Base-by-base conservation (phyloP, 1,140 invertebrate genomes). In the Drosophila kepulauana region DNA sequence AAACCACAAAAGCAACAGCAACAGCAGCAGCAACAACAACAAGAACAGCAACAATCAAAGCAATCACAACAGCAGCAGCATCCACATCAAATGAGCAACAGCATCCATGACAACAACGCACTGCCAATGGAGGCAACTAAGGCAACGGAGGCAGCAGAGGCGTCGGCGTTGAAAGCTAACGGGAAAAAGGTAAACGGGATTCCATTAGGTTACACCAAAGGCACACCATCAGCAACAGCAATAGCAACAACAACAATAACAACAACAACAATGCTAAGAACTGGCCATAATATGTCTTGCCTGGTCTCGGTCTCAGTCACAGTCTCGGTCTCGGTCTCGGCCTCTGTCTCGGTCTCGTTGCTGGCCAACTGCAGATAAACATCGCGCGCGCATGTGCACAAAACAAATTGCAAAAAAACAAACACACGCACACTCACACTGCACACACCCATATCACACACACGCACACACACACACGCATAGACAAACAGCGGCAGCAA, bases 121-220 rank as follows among this genome's bases (percentile, higher is more conserved):
- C 71, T 43, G 43, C 25, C 45, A 16, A 30, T 28, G 15, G 61
- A 63, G 46, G 46, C 56, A 43, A 13, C 56, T 54, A 54, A 54
- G n/a, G 43, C 45, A 59, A 51, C 10, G 30, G 33, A 49, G 66
- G 35, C 76, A 52, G 59, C 69, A 38, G 74, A 81, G 79, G 88
- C 82, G 82, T 81, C 78, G 78, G 77, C 74, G 81, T 82, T 86
- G 85, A 89, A 91, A 91, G 72, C 89, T 91, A 91, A 91, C 89
- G 89, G 89, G 86, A 91, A 91, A 91, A 91, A 91, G 89, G 89
- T 91, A 91, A 91, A 91, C 89, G 85, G 90, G 89, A 91, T 91
- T 91, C 80, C 82, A 89, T 89, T 89, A 89, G 85, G 85, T 89
- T 89, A 89, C 78, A 76, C 78, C 85, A 81, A 78, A 77, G 67